Evolutionary conservation across 1,140 invertebrate species (phyloP).

Genomic region (Lordiphosa stackelbergi): DNA sequence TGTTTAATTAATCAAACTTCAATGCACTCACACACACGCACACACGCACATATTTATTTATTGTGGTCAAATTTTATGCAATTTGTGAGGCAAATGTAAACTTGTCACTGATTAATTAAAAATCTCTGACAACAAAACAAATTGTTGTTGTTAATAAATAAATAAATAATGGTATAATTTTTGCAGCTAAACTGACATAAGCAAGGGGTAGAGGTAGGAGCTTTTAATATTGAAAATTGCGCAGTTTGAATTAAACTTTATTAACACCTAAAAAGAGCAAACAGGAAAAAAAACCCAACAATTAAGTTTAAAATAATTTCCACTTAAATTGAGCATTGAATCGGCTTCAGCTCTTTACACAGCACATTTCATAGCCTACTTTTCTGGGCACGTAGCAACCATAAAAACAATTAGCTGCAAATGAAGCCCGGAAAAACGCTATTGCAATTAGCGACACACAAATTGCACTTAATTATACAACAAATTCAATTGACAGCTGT

Average conservation of each 20-base stretch:
- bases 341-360: slow-evolving; percentile 14
- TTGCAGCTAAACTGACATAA: too few species aligned
- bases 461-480: slow-evolving; percentile 70
- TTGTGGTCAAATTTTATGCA: slow-evolving; percentile 23
- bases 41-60: slow-evolving; percentile 10
- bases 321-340: slow-evolving; percentile 35
- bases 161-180: neutral
- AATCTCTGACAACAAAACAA: slow-evolving; percentile 26
- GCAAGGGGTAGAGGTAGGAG: too few species aligned
- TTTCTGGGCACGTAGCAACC: slow-evolving; percentile 10
- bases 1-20: slow-evolving; percentile 62
- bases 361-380: slow-evolving; percentile 13
- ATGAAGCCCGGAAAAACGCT: slow-evolving; percentile 44
- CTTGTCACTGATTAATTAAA: slow-evolving; percentile 65
- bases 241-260: too few species aligned
- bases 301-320: slow-evolving; percentile 17
- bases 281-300: neutral
- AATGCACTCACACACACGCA: slow-evolving; percentile 4
- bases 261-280: too few species aligned
- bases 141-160: slow-evolving; percentile 18
- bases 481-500: slow-evolving; percentile 69
- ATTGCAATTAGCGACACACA: slow-evolving; percentile 58
- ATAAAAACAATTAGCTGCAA: slow-evolving; percentile 55
- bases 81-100: slow-evolving; percentile 13
- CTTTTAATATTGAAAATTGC: too few species aligned